Evolutionary conservation across 2,113 vertebrate genomes (phyloP).

Genomic region (Strigops habroptila): DNA sequence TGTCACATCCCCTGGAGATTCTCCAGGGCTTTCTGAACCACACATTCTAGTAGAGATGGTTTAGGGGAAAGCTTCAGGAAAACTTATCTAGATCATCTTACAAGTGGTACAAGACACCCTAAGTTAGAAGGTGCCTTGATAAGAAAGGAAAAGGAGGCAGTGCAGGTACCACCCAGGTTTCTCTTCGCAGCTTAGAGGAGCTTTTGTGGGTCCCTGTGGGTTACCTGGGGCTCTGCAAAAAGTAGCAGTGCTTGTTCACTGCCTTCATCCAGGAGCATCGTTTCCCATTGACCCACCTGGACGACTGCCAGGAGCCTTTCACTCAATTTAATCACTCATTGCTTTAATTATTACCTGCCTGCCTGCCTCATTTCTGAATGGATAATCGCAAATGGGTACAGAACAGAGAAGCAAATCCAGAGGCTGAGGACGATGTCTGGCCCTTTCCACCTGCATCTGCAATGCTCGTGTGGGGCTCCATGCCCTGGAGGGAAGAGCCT

Average conservation of each 20-base stretch:
- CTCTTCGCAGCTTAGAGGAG: background rate
- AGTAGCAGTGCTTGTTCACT: background rate
- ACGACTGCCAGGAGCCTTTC: background rate
- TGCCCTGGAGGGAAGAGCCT: background rate
- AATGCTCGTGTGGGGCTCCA: accelerated
- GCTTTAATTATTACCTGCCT: slow-evolving; percentile 11
- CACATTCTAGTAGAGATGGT: accelerated
- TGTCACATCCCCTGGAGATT: background rate
- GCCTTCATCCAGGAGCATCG: background rate
- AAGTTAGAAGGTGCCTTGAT: background rate
- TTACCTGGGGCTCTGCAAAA: accelerated
- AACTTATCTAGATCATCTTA: background rate
- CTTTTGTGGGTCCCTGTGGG: accelerated
- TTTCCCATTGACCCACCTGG: background rate
- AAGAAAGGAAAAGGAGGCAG: background rate
- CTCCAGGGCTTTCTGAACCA: background rate
- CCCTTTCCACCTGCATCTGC: background rate
- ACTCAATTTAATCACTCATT: background rate
- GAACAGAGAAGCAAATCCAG: background rate
- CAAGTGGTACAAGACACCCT: accelerated
- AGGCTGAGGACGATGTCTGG: background rate
- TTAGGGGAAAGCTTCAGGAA: background rate
- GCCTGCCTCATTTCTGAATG: background rate
- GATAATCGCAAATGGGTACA: accelerated
- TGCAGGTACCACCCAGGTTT: background rate